Conservation (phyloP, 2,797 vertebrate genomes). For the Telmatherina bonti region DNA sequence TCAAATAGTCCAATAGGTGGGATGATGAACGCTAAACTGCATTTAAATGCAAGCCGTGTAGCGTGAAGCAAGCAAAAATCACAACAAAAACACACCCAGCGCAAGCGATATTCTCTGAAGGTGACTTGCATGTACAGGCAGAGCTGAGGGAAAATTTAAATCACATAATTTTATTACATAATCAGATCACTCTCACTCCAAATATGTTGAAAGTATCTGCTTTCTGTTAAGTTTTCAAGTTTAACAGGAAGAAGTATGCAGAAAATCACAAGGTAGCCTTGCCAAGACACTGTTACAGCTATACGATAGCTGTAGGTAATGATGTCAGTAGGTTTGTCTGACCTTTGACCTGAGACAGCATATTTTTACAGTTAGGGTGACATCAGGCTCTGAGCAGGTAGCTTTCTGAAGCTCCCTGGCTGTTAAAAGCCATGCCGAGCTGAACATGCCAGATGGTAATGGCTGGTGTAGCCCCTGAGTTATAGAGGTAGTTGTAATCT, state of each 20-base stretch:
- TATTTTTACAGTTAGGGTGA: slow-evolving; percentile 52
- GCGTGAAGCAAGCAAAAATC: background rate
- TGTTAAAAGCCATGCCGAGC: slow-evolving; percentile 55
- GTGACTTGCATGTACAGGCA: slow-evolving; percentile 21
- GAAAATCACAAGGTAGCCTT: slow-evolving; percentile 8
- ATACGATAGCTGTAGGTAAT: slow-evolving; percentile 8
- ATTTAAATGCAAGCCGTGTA: background rate
- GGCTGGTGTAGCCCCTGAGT: slow-evolving; percentile 56
- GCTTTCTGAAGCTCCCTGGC: slow-evolving; percentile 50
- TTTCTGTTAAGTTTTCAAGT: slow-evolving; percentile 21
- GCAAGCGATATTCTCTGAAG: slow-evolving; percentile 14
- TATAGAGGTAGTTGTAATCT: slow-evolving; percentile 66
- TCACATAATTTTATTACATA: slow-evolving; percentile 43
- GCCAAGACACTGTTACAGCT: slow-evolving; percentile 15
- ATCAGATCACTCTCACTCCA: slow-evolving; percentile 37
- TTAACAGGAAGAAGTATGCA: slow-evolving; percentile 7
- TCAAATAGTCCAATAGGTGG: background rate
- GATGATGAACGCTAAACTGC: background rate
- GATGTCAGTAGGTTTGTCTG: slow-evolving; percentile 39
- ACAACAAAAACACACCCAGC: slow-evolving; percentile 27
- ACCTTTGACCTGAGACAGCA: slow-evolving; percentile 45
- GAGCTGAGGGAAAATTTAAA: slow-evolving; percentile 33
- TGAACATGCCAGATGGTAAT: slow-evolving; percentile 65
- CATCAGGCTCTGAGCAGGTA: slow-evolving; percentile 40
- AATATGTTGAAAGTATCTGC: slow-evolving; percentile 32